Percentiles rank a stretch among this genome's conserved stretches.
phyloP scores from a whole-genome alignment of 2,113 vertebrate species.

The Chelonoidis abingdonii region DNA sequence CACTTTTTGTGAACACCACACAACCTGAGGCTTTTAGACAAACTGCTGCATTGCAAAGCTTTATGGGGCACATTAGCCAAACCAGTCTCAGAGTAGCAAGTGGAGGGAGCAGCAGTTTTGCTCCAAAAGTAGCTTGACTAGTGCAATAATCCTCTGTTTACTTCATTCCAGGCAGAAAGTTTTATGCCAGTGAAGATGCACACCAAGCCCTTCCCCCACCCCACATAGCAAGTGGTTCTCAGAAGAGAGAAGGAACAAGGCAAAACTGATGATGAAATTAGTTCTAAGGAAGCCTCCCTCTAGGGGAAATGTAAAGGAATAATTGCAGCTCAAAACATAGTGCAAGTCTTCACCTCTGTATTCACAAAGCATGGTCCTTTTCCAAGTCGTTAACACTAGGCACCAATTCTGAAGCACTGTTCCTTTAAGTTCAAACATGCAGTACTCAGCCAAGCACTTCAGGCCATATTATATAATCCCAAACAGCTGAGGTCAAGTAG shows the following conservation, averaged over 20 bases:
- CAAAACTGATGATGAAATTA: fast-evolving
- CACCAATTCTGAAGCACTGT: background rate
- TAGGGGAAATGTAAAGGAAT: fast-evolving
- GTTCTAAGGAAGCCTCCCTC: fast-evolving
- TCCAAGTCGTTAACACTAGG: background rate
- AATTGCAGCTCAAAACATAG: fast-evolving
- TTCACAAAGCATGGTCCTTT: background rate
- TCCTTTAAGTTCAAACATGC: background rate
- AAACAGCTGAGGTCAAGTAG: background rate
- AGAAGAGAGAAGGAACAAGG: background rate
- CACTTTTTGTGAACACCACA: fast-evolving
- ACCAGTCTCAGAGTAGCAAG: background rate
- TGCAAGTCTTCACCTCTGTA: fast-evolving
- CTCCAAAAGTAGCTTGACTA: background rate
- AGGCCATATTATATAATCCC: background rate
- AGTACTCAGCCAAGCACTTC: background rate
- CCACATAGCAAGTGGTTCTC: background rate
- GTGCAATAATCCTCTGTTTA: background rate
- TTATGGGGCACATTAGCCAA: background rate
- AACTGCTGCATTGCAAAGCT: background rate
- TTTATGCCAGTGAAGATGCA: background rate
- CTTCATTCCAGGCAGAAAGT: background rate
- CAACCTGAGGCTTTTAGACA: background rate
- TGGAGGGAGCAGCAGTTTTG: background rate
- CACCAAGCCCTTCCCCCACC: background rate